Conservation (phyloP, 1,140 invertebrate species). For the Brachionus rubens region DNA sequence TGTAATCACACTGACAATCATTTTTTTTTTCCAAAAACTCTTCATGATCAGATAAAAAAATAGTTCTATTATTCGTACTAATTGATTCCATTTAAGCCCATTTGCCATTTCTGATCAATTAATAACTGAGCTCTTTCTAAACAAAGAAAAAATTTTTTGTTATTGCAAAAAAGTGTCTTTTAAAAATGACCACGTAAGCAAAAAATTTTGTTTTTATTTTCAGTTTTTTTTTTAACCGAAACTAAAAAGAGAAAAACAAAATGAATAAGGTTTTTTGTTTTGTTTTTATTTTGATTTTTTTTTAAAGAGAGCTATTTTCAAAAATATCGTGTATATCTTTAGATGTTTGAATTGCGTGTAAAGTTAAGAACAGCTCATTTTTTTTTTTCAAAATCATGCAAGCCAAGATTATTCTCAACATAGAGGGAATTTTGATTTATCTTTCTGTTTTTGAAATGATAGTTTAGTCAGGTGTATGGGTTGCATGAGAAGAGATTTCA, state of each 20-base stretch:
- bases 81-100: conserved; percentile 9
- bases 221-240: not conserved
- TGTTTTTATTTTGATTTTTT: conserved; percentile 23
- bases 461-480: too few relatives aligned
- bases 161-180: too few relatives aligned
- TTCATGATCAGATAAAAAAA: conserved; percentile 13
- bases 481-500: too few relatives aligned
- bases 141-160: too few relatives aligned
- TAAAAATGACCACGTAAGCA: not conserved
- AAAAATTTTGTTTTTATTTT: not conserved
- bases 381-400: conserved; percentile 21
- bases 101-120: not conserved
- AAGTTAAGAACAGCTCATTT: conserved; percentile 28
- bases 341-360: conserved; percentile 39
- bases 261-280: not conserved
- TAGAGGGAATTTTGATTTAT: too few relatives aligned
- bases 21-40: not conserved
- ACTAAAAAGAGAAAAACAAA: too few relatives aligned
- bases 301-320: conserved; percentile 33
- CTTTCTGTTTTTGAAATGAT: too few relatives aligned
- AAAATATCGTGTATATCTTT: conserved; percentile 38
- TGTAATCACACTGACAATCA: conserved; percentile 25
- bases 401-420: conserved; percentile 23
- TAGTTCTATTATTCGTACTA: conserved; percentile 27
- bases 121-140: too few relatives aligned